Percentiles rank a stretch among this genome's conserved stretches.
phyloP scores from a whole-genome alignment of 2,113 vertebrate species.

The Tachycineta bicolor region DNA sequence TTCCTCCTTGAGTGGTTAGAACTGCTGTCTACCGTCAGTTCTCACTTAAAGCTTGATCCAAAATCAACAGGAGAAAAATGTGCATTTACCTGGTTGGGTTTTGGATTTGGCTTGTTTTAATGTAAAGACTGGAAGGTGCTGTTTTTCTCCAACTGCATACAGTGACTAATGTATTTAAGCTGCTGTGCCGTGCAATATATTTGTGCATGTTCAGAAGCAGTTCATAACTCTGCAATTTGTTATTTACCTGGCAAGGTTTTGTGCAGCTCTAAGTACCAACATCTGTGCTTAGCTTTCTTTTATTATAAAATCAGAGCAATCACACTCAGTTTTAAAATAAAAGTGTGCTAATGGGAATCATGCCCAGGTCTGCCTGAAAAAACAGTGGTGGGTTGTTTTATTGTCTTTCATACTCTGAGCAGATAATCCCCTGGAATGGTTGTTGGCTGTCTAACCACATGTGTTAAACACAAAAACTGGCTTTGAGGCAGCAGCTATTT shows the following conservation, averaged over 20 bases:
- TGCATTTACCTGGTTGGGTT: neutral
- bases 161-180: neutral
- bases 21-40: neutral
- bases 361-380: slow-evolving; percentile 41
- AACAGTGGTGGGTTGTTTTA: neutral
- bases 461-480: slow-evolving; percentile 27
- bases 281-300: neutral
- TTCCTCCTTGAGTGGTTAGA: neutral
- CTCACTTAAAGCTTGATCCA: slow-evolving; percentile 11
- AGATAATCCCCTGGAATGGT: slow-evolving; percentile 39
- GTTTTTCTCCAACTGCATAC: neutral
- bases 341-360: slow-evolving; percentile 16
- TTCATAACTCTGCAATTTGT: neutral
- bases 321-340: neutral
- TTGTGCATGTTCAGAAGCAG: neutral
- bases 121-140: neutral
- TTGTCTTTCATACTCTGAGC: slow-evolving; percentile 38
- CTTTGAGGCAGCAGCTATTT: slow-evolving; percentile 33
- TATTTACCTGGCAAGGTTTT: neutral
- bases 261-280: neutral
- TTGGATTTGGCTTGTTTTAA: neutral
- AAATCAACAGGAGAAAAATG: neutral
- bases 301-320: neutral
- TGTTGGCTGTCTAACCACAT: slow-evolving; percentile 9
- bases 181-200: neutral